Base-by-base conservation (phyloP, 2,113 vertebrate species). In the Microtus pennsylvanicus region DNA sequence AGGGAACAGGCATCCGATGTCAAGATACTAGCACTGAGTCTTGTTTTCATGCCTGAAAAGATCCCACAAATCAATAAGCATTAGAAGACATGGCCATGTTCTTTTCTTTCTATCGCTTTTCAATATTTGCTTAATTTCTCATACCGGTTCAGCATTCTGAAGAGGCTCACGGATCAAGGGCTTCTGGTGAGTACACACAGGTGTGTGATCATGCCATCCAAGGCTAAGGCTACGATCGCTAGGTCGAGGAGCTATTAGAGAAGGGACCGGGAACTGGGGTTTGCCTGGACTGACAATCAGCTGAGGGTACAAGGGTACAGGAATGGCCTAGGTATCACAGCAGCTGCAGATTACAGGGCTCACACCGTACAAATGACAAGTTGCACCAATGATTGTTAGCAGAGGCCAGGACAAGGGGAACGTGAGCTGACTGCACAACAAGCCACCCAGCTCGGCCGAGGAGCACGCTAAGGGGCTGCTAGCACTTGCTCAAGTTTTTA, bases 121-220 rank as follows among this genome's bases (percentile, higher is more conserved):
- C 97, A 94, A 74, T 96, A 91, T 94, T 96, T 96, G 89, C 91
- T 94, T 90, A 96, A 85, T 91, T 96, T 86, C 65, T 81, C 6
- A 14, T 74, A 58, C 89, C 11, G 0, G 50, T 33, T 81, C 42
- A 75, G n/a, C 38, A 33, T 86, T 93, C 47, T 58, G 52, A 85
- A 87, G 80, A 89, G 11, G 55, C 35, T 78, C 61, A 35, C 50
- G 38, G 85, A 89, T 52, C 93, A 63, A 92, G 21, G 69, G 78
- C 69, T 80, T 13, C 78, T 77, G 45, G 13, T 17, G 38, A 55
- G 42, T 5, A 90, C 26, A 58, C 11, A 14, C 52, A 90, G 11
- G 72, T 3, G n/a, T 21, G 58, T 33, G 38, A 22, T 45, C 38
- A 3, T 9, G 16, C 72, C 50, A 38, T 7, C 55, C 50, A 7